Base-by-base conservation (phyloP, 2,113 vertebrate genomes). In the Peromyscus californicus region DNA sequence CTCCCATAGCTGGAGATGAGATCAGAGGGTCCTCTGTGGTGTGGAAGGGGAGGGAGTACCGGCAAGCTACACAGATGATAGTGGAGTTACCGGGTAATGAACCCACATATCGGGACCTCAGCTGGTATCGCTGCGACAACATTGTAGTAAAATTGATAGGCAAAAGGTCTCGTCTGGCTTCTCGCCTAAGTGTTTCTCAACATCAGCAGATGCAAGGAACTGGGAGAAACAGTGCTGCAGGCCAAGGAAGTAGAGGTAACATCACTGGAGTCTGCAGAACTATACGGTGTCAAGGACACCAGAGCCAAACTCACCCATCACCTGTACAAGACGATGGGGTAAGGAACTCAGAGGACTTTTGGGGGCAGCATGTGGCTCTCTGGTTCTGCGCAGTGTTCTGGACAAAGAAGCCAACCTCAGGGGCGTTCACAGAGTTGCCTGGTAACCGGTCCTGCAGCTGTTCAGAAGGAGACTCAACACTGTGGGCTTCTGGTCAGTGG, bases 391-490 rank as follows among this genome's bases (percentile, higher is more conserved):
- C 72, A 39, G n/a, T 21, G 9, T 42, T 39, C 72, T 75, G n/a
- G 39, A 70, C 69, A 70, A 33, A 70, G 33, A 33, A 70, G 33
- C 36, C 69, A 36, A 70, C 69, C 69, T 36, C 69, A 70, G 21
- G 69, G 69, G 69, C 16, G 0, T 13, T 39, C n/a, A 42, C 9
- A 11, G 0, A 99, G 82, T 78, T 99, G 16, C 99, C 99, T 93
- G 99, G 99, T 96, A 99, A 98, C 96, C 99, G 31, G 99, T 99
- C 0, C 99, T 99, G 0, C 99, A 99, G 26, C 99, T 99, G 92
- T 99, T 98, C 74, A 99, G 98, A 97, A 99, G 99, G 92, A 99
- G 96, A 98, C 99, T 99, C n/a, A 99, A 99, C 3, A 99, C 99
- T 0, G 99, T 96, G 0, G 99, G 99, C 98, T 99, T 99, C 98